Base-by-base conservation (phyloP, 2,888 invertebrate species). In the Mallateleia sp. region DNA sequence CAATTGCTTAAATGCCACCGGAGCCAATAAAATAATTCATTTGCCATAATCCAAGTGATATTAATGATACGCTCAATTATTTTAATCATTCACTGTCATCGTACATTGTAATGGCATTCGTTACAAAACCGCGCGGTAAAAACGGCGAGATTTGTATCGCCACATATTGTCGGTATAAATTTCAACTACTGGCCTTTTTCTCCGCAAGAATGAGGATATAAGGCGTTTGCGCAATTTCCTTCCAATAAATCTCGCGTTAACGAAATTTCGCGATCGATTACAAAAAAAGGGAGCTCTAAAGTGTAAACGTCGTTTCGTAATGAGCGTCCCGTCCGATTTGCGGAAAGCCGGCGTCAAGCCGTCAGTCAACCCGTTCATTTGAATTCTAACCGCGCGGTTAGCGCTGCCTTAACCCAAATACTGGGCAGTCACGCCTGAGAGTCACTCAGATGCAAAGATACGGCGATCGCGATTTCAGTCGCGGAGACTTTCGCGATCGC, bases 51-150 rank as follows among this genome's bases (percentile, higher is more conserved):
- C 66, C 42, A 52, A 32, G 18, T n/a, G 47, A 72, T 66, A 72
- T 78, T 72, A 84, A 66, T 66, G 77, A 42, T 42, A 50, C 42
- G 72, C 24, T 64, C 83, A 78, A 78, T 84, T 84, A 84, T 84
- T 84, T 84, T 84, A 84, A 84, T 84, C 83, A 72, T 64, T 78
- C 83, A 84, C 78, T 72, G 83, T 84, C 83, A 84, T 84, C 83
- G 25, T 20, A 38, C 64, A 71, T 84, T 78, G 56, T 78, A 78
- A 52, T 71, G 64, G 71, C 54, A 60, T 52, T 67, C 32, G 52
- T 84, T 84, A 77, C 78, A 78, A 84, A 84, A 78, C 78, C 77
- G 66, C 58, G 77, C 77, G 64, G 64, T n/a, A 84, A 84, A 84
- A 78, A 84, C 62, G 62, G 52, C 25, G 50, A 82, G 82, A 84